Evolutionary conservation across 2,113 vertebrate species (phyloP), one percentile per base, ranked within the genome.

Genomic region (Tricholaema leucomelas): DNA sequence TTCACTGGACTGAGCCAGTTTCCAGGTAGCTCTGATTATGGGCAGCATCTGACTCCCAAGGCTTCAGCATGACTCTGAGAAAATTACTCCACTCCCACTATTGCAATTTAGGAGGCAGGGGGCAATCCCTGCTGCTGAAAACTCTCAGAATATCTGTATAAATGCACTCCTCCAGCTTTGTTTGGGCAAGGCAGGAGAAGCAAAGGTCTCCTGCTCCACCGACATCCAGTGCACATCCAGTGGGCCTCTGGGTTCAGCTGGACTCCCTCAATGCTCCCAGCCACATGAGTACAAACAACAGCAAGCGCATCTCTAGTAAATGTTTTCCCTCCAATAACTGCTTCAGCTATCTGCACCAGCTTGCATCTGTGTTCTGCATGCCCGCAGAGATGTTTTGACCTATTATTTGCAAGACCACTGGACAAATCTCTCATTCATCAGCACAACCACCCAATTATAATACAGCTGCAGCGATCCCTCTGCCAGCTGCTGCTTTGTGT

Each of bases 401-500:
- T 81, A 52, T 85, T 93, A 93, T 91, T 85, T 87, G 44, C 48
- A 79, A 94, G 93, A 83, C 91, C 91, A 92, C 91, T 92, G 89
- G 88, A 93, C 87, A 94, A 92, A 95, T 91, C 28, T 7, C 85
- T 80, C 88, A 83, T 80, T 92, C 88, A 95, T 79, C 94, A 95
- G 86, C 86, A 90, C 87, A 93, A 88, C 86, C 94, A 88, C 81
- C 60, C 93, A 79, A 93, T 93, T 94, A 94, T 3, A 94, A 92
- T 85, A 89, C 74, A 92, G 88, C 91, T 92, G 92, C 19, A 0
- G 78, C 0, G 0, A 80, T 70, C 56, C 72, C 54, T 17, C 77
- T 85, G 84, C 90, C 94, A 95, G 88, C 90, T 86, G 90, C 88
- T 90, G 88, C 84, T 90, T 93, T 87, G 87, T 94, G 89, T 56